Evolutionary conservation across 2,888 invertebrate species (phyloP), one percentile per base, ranked within the genome.

Genomic region (Dynastes tityus): DNA sequence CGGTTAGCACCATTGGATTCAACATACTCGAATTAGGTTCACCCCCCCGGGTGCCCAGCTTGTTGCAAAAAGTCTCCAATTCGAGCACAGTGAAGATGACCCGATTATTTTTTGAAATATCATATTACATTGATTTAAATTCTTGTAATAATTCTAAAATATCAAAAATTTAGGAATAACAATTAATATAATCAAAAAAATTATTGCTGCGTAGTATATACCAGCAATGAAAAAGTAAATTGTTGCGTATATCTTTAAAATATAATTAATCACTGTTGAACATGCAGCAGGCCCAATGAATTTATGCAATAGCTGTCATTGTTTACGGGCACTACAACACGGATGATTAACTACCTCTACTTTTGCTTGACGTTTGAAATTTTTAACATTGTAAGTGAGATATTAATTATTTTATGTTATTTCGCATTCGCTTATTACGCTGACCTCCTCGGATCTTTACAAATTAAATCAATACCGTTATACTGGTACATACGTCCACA

Each of bases 291-390:
- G 37, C 61, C 71, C 76, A 76, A 73, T 73, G 80, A 80, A 76
- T 78, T 80, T 75, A 80, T 79, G 78, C 79, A 80, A 80, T 79
- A 78, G 76, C 74, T 77, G 79, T 78, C 76, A 80, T 80, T 79
- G 77, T 76, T 81, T 76, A 77, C 79, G 74, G 77, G 68, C 78
- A 80, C 80, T 80, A 80, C 80, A 78, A 77, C 80, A 78, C 70
- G 80, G 80, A 79, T 81, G 80, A 82, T 82, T 81, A 82, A 81
- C 80, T 81, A 73, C 76, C 45, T 75, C 68, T 80, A 81, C 27
- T n/a, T 45, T 22, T 27, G 80, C 78, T 80, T 80, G 80, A 81
- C 82, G 80, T 80, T 76, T 80, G 80, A 79, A 76, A 65, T 80
- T 77, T 45, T 45, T 80, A 80, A 76, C 80, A 80, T 73, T 80